Conservation (phyloP, 1,140 invertebrate genomes). For the Aphelenchoides fujianensis region DNA sequence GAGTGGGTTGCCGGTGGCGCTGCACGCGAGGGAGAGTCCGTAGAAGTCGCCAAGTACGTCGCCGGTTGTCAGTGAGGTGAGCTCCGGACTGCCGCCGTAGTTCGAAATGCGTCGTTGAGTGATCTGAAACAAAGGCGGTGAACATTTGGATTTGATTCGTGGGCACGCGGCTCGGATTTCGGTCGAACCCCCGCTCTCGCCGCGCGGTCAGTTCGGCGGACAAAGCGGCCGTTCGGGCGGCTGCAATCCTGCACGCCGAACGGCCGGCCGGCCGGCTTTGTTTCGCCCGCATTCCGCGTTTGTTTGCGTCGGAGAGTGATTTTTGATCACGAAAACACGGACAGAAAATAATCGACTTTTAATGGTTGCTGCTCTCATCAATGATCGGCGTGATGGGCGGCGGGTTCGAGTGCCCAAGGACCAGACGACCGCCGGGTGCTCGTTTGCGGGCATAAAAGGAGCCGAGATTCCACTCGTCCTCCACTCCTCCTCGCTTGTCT, state of each 20-base stretch:
- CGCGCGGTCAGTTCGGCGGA: neutral
- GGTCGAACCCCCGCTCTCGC: neutral
- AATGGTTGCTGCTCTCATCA: neutral
- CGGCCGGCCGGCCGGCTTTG: too few species aligned
- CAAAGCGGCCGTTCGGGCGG: neutral
- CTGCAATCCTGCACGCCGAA: too few species aligned
- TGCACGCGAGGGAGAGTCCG: conserved; percentile 12
- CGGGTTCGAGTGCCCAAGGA: neutral
- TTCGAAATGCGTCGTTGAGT: conserved; percentile 21
- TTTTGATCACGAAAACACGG: neutral
- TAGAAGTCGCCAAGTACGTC: conserved; percentile 27
- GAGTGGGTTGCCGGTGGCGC: neutral
- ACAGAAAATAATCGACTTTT: neutral
- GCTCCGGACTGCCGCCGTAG: conserved; percentile 23
- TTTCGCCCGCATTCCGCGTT: neutral
- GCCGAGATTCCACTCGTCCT: too few species aligned
- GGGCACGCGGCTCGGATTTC: neutral
- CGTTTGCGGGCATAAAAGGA: too few species aligned
- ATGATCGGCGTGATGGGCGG: too few species aligned
- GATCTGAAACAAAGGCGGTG: conserved; percentile 23
- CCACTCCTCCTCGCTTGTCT: too few species aligned
- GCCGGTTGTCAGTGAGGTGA: conserved; percentile 18
- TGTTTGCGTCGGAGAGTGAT: neutral
- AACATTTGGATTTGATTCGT: too few species aligned
- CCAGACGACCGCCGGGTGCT: too few species aligned